Percentiles rank a stretch among this genome's conserved stretches.
Conservation (phyloP, 2,797 vertebrate species). For the Pangasius mekongensis region DNA sequence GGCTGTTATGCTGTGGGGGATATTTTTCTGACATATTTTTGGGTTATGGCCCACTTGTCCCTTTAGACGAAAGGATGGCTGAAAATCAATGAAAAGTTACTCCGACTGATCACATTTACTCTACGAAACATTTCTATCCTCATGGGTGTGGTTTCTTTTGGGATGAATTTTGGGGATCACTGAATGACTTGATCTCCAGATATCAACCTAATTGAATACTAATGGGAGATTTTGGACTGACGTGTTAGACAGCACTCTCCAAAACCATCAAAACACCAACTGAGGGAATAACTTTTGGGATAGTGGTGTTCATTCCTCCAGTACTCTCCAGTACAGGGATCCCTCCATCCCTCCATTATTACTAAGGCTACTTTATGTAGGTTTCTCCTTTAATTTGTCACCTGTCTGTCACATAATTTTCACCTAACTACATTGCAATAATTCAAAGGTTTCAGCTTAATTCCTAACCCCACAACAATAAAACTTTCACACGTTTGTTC, state of each 20-base stretch:
- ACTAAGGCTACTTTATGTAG: neutral
- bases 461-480: neutral
- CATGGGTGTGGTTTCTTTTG: neutral
- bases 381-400: neutral
- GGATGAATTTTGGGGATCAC: neutral
- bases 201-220: neutral
- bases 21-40: neutral
- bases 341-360: neutral
- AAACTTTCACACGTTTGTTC: slow-evolving; percentile 5
- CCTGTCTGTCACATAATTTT: neutral
- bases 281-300: neutral
- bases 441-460: neutral
- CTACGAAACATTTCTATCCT: neutral
- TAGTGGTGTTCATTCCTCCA: neutral
- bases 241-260: neutral
- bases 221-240: neutral
- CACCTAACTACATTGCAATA: neutral
- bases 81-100: neutral
- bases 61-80: neutral
- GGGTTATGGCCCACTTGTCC: neutral
- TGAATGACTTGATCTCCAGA: neutral
- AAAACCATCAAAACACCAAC: neutral
- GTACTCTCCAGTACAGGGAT: neutral
- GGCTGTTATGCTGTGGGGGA: neutral
- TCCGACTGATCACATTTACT: neutral